phyloP scores from a whole-genome alignment of 37 sponge, comb jelly and placozoan genomes.

The Halichondria panicea region DNA sequence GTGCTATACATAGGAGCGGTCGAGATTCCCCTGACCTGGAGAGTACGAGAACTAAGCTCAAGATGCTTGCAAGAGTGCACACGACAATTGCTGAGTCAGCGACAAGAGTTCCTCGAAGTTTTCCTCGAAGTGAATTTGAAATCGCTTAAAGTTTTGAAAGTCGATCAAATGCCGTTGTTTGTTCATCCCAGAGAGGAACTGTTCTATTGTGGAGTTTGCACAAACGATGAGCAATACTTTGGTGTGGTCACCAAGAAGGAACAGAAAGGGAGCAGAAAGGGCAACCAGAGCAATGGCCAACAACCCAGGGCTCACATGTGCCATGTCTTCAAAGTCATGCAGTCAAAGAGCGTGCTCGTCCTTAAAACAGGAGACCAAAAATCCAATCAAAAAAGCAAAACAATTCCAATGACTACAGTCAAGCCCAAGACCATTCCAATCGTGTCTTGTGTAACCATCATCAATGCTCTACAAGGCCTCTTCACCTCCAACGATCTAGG shows the following conservation, averaged over 20 bases:
- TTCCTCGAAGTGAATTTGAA: slow-evolving; percentile 42
- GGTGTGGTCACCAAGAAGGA: slow-evolving; percentile 54
- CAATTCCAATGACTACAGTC: not conserved
- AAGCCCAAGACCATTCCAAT: slow-evolving; percentile 44
- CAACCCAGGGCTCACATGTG: slow-evolving; percentile 43
- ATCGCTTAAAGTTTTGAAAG: slow-evolving; percentile 41
- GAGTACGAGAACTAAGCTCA: slow-evolving; percentile 48
- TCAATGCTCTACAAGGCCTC: slow-evolving; percentile 55
- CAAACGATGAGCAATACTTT: slow-evolving; percentile 77
- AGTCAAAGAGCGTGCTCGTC: slow-evolving; percentile 35
- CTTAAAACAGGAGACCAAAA: slow-evolving; percentile 22
- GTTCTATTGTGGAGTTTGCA: slow-evolving; percentile 70
- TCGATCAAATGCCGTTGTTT: slow-evolving; percentile 24
- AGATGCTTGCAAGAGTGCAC: slow-evolving; percentile 70
- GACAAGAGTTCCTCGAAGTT: slow-evolving; percentile 56
- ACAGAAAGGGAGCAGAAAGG: slow-evolving; percentile 21
- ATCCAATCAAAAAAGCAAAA: not conserved
- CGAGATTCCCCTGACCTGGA: slow-evolving; percentile 65
- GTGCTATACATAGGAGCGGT: slow-evolving; percentile 72
- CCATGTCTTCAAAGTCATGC: slow-evolving; percentile 66
- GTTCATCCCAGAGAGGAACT: slow-evolving; percentile 56
- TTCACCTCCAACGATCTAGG: slow-evolving; percentile 9
- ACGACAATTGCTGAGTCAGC: slow-evolving; percentile 34
- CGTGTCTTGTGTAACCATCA: slow-evolving; percentile 39
- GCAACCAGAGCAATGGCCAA: not conserved